Evolutionary conservation across 1,140 invertebrate genomes (phyloP).

Genomic region (Hyphantria cunea): DNA sequence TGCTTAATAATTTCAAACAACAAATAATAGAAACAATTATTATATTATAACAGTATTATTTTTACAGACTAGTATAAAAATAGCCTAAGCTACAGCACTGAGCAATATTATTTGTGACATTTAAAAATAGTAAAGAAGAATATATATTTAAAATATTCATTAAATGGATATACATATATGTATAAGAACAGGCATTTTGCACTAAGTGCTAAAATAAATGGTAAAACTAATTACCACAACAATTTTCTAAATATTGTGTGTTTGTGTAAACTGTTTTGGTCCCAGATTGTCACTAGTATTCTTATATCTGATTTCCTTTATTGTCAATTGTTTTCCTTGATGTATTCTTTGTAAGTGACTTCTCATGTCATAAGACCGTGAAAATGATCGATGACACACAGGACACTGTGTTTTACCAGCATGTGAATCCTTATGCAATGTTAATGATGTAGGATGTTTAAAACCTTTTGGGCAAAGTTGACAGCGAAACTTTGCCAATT

Average conservation of each 20-base stretch:
- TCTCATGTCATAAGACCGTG: constrained; percentile 85
- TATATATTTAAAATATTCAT: constrained; percentile 37
- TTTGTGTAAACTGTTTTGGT: constrained; percentile 66
- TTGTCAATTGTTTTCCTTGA: constrained; percentile 75
- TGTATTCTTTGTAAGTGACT: constrained; percentile 84
- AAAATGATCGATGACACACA: constrained; percentile 84
- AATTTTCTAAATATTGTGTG: constrained; percentile 62
- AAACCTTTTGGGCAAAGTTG: constrained; percentile 88
- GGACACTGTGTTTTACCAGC: constrained; percentile 87
- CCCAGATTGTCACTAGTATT: constrained; percentile 61
- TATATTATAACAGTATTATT: no score
- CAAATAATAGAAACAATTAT: no score
- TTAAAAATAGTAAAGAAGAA: constrained; percentile 52
- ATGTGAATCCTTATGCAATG: constrained; percentile 89
- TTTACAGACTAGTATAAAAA: no score
- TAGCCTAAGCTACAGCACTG: no score
- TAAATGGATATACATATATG: no score
- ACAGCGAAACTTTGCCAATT: constrained; percentile 83
- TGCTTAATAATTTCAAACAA: no score
- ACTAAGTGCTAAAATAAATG: constrained; percentile 47
- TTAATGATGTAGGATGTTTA: constrained; percentile 88
- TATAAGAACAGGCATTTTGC: constrained; percentile 29
- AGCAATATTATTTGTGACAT: constrained; percentile 65
- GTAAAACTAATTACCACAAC: constrained; percentile 42
- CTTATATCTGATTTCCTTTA: constrained; percentile 76